Evolutionary conservation across 2,888 invertebrate species (phyloP), one percentile per base, ranked within the genome.

Genomic region (Brachyopa scutellaris): DNA sequence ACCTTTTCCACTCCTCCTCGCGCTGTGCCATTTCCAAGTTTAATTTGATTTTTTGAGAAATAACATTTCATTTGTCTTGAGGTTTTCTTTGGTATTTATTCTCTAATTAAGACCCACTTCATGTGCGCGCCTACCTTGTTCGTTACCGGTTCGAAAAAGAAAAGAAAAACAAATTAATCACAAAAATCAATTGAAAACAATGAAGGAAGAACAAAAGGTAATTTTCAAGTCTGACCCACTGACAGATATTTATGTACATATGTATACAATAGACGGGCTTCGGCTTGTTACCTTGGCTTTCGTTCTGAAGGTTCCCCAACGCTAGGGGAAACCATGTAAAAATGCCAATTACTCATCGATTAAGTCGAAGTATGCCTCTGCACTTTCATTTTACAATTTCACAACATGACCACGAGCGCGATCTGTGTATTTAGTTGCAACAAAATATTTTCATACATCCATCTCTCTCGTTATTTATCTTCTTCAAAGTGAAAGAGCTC

Each of bases 331-430:
- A 64, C 47, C 49, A 55, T 33, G 29, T 62, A 72, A 51, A 73
- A 73, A 66, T 66, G 59, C 38, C 73, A 79, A 73, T 79, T 79
- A 79, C 66, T 79, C 78, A 73, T 79, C 66, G 78, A 79, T 79
- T 79, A 59, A 59, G 23, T 29, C 33, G 1, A 23, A n/a, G n/a
- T n/a, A 38, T 31, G 7, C n/a, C 29, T 40, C 8, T 2, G 49
- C 42, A 66, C 79, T 79, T 79, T 73, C 79, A 66, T 79, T 77
- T 76, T 53, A 74, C 31, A 66, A 40, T 19, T 3, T n/a, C n/a
- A n/a, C n/a, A n/a, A n/a, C n/a, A 62, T 6, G 13, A 19, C 13
- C 1, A 21, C 21, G 8, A 19, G 42, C 31, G n/a, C 2, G 21
- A 40, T 11, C 31, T 59, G 38, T 76, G 38, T 55, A 11, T 57